Percentiles rank a stretch among this genome's conserved stretches.
These are phyloP conservation scores for Ibycter americanus DNA, from an alignment of 2,797 vertebrate species.

Conservation along the genomic window DNA sequence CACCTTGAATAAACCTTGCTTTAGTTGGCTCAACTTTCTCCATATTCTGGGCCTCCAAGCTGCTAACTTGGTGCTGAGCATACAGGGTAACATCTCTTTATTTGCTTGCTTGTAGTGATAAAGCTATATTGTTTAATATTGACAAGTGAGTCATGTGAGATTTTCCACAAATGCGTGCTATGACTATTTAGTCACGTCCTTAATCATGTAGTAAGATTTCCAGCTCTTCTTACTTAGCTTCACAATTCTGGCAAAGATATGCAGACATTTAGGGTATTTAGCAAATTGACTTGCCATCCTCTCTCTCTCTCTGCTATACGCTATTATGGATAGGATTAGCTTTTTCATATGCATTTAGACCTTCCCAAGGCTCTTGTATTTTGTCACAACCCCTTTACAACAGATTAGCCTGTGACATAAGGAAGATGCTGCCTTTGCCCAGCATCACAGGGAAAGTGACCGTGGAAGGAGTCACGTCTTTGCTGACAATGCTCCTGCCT, in stretches of 20 bases:
- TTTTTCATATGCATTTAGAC: neutral
- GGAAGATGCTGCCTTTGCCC: neutral
- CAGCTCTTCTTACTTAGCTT: neutral
- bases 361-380: neutral
- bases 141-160: neutral
- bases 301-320: neutral
- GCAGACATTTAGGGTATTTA: neutral
- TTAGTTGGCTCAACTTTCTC: neutral
- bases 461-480: neutral
- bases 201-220: neutral
- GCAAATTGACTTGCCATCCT: neutral
- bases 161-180: neutral
- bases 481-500: neutral
- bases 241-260: neutral
- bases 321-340: neutral
- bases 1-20: neutral
- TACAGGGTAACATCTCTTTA: neutral
- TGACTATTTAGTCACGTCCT: neutral
- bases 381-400: neutral
- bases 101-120: neutral
- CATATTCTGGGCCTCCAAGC: neutral
- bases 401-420: neutral
- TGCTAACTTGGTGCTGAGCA: neutral
- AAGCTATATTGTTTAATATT: neutral
- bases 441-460: neutral